Percentiles rank a stretch among this genome's conserved stretches.
Conservation (phyloP, 2,888 invertebrate genomes). For the Drosophila colorata region DNA sequence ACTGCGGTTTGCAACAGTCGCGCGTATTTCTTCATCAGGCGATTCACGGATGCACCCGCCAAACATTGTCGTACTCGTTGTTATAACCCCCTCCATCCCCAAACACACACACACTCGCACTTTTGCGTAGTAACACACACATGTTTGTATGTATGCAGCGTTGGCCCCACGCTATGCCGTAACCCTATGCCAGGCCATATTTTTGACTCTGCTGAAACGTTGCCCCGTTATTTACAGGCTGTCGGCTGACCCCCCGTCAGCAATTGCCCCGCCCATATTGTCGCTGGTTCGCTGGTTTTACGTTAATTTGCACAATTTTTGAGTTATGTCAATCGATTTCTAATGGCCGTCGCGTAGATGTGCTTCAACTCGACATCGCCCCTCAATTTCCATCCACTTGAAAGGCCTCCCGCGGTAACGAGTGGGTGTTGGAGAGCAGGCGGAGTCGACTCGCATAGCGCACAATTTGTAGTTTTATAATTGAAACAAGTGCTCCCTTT, state of each 20-base stretch:
- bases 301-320: slow-evolving; percentile 82
- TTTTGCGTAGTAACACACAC: slow-evolving; percentile 28
- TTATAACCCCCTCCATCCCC: slow-evolving; percentile 3
- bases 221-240: slow-evolving; percentile 63
- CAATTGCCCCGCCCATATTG: slow-evolving; percentile 60
- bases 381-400: not conserved
- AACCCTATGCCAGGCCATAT: slow-evolving; percentile 48
- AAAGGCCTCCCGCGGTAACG: not conserved
- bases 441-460: slow-evolving; percentile 33
- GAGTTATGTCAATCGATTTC: slow-evolving; percentile 83
- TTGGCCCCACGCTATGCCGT: slow-evolving; percentile 1
- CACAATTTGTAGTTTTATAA: slow-evolving; percentile 74
- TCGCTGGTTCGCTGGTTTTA: slow-evolving; percentile 73
- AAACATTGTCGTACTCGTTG: slow-evolving; percentile 50
- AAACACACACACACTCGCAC: slow-evolving; percentile 9
- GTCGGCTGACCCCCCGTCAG: slow-evolving; percentile 16
- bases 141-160: slow-evolving; percentile 18
- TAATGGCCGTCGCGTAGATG: slow-evolving; percentile 66
- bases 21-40: slow-evolving; percentile 70
- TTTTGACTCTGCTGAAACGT: slow-evolving; percentile 47
- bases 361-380: slow-evolving; percentile 4
- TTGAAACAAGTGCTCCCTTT: slow-evolving; percentile 63
- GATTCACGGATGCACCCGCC: slow-evolving; percentile 59
- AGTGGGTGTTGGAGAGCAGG: slow-evolving; percentile 25
- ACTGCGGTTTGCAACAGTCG: slow-evolving; percentile 70